A percentile compares a stretch with the other conserved stretches of the same genome.
These are phyloP conservation scores for Antigone vipio DNA, from an alignment of 2,113 vertebrate genomes.

Conservation along the genomic window DNA sequence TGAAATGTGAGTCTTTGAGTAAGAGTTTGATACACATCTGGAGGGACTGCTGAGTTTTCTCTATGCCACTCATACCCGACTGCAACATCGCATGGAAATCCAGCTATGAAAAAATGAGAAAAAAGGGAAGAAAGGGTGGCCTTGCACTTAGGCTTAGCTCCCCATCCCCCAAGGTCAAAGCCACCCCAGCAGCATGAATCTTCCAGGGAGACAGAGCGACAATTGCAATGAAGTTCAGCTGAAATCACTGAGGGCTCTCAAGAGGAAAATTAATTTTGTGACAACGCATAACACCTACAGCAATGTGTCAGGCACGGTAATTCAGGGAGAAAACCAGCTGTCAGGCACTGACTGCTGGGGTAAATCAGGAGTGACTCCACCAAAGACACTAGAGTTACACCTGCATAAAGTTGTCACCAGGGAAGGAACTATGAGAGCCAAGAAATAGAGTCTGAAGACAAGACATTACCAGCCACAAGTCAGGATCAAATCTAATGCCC, in stretches of 20 bases:
- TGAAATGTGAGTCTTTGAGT: not conserved
- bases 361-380: not conserved
- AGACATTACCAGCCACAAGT: not conserved
- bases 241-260: not conserved
- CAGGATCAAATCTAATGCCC: not conserved
- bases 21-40: not conserved
- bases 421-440: not conserved
- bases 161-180: not conserved
- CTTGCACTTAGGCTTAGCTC: not conserved
- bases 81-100: not conserved
- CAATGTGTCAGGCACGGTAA: not conserved
- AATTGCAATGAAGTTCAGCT: not conserved
- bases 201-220: not conserved
- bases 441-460: not conserved
- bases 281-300: not conserved
- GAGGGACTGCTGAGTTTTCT: not conserved
- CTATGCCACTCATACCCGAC: not conserved
- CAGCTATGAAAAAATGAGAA: not conserved
- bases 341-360: not conserved
- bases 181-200: not conserved
- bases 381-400: not conserved
- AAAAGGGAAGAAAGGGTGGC: not conserved
- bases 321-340: constrained; percentile 8
- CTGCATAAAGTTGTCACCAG: not conserved
- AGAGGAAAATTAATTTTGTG: constrained; percentile 49